phyloP scores from a whole-genome alignment of 2,113 vertebrate genomes.

The Brachypteracias leptosomus region DNA sequence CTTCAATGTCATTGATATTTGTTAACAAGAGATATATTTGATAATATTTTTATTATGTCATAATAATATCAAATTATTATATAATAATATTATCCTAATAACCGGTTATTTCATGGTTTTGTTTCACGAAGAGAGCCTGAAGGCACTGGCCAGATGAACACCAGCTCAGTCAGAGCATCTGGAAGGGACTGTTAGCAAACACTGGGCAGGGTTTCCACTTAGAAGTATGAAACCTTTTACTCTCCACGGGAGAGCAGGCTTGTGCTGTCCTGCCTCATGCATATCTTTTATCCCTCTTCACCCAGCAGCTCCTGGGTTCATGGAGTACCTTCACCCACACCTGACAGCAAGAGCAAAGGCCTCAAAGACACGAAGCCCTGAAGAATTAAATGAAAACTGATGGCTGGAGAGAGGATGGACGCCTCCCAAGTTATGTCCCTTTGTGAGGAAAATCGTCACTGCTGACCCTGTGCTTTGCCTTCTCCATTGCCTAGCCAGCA shows the following conservation, averaged over 20 bases:
- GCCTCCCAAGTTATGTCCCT: rapidly evolving
- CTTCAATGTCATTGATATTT: rapidly evolving
- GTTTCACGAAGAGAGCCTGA: neutral
- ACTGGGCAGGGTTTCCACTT: rapidly evolving
- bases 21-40: rapidly evolving
- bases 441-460: rapidly evolving
- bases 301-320: neutral
- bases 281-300: neutral
- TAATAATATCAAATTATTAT: no score
- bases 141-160: rapidly evolving
- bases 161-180: rapidly evolving
- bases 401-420: neutral
- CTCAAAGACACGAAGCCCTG: neutral
- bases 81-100: no score
- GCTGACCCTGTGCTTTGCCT: neutral
- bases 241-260: neutral
- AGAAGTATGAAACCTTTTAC: rapidly evolving
- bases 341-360: neutral
- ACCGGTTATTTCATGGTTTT: neutral
- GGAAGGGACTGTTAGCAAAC: rapidly evolving
- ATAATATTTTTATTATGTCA: no score
- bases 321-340: neutral
- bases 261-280: neutral
- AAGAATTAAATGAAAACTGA: neutral
- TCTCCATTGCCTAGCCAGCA: rapidly evolving